phyloP scores from a whole-genome alignment of 2,888 invertebrate species.

The Catonia carolina region DNA sequence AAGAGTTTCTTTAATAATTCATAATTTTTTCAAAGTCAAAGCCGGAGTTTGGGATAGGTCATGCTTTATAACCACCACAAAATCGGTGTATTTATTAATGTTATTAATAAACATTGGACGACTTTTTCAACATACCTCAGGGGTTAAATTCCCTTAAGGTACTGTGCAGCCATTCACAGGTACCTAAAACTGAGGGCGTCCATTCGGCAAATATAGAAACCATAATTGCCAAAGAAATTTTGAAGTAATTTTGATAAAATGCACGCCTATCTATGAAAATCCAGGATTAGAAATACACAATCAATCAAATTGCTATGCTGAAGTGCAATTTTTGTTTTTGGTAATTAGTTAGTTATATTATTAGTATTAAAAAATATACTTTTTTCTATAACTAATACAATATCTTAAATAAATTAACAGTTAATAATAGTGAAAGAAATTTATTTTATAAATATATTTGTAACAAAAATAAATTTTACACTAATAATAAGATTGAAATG shows the following conservation, averaged over 20 bases:
- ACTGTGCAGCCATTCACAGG: conserved; percentile 59
- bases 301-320: background rate
- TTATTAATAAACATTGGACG: conserved; percentile 12
- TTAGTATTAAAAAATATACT: too few species aligned
- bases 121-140: conserved; percentile 31
- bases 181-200: conserved; percentile 48
- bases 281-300: too few species aligned
- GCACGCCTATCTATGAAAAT: conserved; percentile 6
- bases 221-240: background rate
- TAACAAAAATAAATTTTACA: too few species aligned
- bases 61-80: conserved; percentile 9
- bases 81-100: conserved; percentile 3
- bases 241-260: background rate
- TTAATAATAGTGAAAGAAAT: background rate
- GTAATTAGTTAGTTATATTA: background rate
- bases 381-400: background rate
- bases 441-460: too few species aligned
- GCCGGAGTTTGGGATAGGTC: conserved; percentile 20
- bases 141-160: conserved; percentile 41
- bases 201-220: conserved; percentile 12
- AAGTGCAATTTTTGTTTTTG: background rate
- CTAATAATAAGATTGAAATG: too few species aligned
- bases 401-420: background rate
- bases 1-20: conserved; percentile 14
- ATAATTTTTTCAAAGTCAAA: conserved; percentile 17